A percentile compares a stretch with the other conserved stretches of the same genome.
Evolutionary conservation across 1,140 invertebrate species (phyloP).

Genomic region (Drosophila sucinea): DNA sequence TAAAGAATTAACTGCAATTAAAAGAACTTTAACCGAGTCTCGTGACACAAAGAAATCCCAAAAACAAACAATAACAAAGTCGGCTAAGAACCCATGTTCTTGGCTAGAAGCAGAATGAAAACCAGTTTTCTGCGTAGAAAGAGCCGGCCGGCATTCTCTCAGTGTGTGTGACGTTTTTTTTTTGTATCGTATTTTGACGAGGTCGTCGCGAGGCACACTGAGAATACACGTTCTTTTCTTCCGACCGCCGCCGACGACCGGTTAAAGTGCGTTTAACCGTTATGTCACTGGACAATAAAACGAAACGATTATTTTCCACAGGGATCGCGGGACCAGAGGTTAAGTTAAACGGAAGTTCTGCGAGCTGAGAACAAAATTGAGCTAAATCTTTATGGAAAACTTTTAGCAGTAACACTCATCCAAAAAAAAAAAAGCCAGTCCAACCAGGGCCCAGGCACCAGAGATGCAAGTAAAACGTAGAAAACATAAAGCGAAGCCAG

Average conservation of each 20-base stretch:
- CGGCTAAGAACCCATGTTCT: constrained; percentile 54
- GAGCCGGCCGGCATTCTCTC: constrained; percentile 67
- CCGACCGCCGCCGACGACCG: constrained; percentile 39
- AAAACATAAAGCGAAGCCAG: constrained; percentile 53
- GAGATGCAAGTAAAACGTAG: constrained; percentile 56
- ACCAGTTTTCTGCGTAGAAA: constrained; percentile 61
- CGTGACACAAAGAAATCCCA: constrained; percentile 59
- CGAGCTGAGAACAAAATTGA: constrained; percentile 40
- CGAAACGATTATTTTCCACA: constrained; percentile 20
- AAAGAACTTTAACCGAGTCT: constrained; percentile 53
- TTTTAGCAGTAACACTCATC: constrained; percentile 55
- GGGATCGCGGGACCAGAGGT: constrained; percentile 48
- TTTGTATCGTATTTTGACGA: constrained; percentile 21
- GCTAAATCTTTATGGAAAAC: constrained; percentile 1
- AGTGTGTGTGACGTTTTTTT: constrained; percentile 39
- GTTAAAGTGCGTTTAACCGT: constrained; percentile 73
- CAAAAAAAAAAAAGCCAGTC: constrained; percentile 67
- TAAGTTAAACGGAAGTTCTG: constrained; percentile 56
- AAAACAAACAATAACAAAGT: constrained; percentile 45
- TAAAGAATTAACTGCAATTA: constrained; percentile 64
- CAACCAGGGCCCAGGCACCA: constrained; percentile 51
- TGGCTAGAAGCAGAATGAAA: constrained; percentile 48
- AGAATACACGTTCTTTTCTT: constrained; percentile 46
- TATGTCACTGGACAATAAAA: constrained; percentile 62
- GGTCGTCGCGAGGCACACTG: constrained; percentile 15